Percentiles rank a stretch among this genome's conserved stretches.
Evolutionary conservation across 2,888 invertebrate species (phyloP).

Genomic region (Sminthurides aquaticus): DNA sequence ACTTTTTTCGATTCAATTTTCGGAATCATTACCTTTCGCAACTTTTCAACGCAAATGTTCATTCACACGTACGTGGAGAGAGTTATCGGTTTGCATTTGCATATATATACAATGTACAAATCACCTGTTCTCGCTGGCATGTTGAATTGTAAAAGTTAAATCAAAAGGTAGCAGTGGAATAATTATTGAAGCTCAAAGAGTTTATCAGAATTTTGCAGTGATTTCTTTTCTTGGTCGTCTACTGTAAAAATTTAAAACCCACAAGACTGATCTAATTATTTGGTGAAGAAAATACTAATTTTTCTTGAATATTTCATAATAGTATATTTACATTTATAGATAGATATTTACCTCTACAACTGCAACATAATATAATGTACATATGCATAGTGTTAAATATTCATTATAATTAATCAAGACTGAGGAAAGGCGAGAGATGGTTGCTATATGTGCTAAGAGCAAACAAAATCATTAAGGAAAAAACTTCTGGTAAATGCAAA

Average conservation of each 20-base stretch:
- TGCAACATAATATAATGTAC: conserved; percentile 6
- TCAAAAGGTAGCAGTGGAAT: conserved; percentile 12
- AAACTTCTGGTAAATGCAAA: neutral
- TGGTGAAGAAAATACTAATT: conserved; percentile 40
- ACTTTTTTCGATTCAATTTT: too few species aligned
- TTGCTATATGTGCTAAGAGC: conserved; percentile 25
- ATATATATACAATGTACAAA: conserved; percentile 23
- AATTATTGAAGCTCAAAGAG: conserved; percentile 35
- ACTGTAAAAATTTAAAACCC: conserved; percentile 37
- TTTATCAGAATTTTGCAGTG: conserved; percentile 35
- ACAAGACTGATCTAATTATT: conserved; percentile 43
- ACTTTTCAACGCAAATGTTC: too few species aligned
- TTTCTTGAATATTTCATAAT: conserved; percentile 35
- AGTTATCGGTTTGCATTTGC: neutral
- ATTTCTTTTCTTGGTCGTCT: conserved; percentile 38
- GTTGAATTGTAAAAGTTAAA: conserved; percentile 4
- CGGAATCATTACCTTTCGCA: too few species aligned
- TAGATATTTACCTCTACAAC: neutral
- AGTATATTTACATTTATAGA: conserved; percentile 20
- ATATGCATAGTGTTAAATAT: conserved; percentile 19
- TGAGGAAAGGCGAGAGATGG: conserved; percentile 31
- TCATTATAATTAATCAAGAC: conserved; percentile 29
- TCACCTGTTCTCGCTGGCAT: conserved; percentile 17
- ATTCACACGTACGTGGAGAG: too few species aligned
- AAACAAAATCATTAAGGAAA: conserved; percentile 17